Evolutionary conservation across 2,113 vertebrate species (phyloP).

Genomic region (Phasianus colchicus): DNA sequence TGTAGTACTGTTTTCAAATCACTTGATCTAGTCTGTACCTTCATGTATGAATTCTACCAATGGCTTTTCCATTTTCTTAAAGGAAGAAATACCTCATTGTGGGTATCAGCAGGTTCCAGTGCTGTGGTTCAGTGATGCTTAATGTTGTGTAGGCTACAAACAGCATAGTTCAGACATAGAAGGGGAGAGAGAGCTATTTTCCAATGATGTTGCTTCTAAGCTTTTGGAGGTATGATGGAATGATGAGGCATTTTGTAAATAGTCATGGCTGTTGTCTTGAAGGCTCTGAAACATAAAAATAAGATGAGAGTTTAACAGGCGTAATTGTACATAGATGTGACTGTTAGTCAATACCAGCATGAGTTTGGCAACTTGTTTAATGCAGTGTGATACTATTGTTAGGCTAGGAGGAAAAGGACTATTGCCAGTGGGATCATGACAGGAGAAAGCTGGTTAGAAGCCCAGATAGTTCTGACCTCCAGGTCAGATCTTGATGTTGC

Average conservation of each 20-base stretch:
- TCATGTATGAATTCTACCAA: neutral
- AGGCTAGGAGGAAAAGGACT: neutral
- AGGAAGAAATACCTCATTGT: neutral
- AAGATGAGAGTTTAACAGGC: neutral
- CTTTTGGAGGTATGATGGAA: neutral
- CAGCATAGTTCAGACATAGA: neutral
- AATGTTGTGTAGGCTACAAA: neutral
- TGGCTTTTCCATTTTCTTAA: neutral
- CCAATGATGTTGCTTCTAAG: neutral
- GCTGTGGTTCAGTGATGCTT: neutral
- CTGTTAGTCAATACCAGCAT: neutral
- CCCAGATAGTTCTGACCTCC: neutral
- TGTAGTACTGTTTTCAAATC: neutral
- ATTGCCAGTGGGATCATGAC: neutral
- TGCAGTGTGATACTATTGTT: neutral
- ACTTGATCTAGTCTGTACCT: neutral
- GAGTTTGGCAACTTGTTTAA: neutral
- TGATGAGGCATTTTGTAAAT: neutral
- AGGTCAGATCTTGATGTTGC: neutral
- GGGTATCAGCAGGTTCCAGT: neutral
- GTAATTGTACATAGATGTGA: neutral
- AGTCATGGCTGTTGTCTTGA: neutral
- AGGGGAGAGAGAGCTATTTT: neutral
- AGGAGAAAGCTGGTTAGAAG: neutral
- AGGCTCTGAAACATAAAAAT: neutral